phyloP scores from a whole-genome alignment of 2,888 invertebrate species.

The Agonopterix heracliana region DNA sequence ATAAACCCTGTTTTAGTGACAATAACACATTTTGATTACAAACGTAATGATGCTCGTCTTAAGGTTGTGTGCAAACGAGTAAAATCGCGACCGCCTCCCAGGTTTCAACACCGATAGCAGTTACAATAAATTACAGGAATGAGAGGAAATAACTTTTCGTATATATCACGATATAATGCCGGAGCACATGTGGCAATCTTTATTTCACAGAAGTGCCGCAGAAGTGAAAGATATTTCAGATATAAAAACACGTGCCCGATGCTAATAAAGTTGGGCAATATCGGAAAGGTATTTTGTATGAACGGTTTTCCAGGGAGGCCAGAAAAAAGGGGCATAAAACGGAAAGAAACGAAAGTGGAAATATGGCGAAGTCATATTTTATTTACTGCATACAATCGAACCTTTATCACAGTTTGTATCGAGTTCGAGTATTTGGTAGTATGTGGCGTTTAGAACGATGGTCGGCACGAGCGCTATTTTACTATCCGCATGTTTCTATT shows the following conservation, averaged over 20 bases:
- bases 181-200: conserved; percentile 56
- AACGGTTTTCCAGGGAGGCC: conserved; percentile 64
- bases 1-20: conserved; percentile 8
- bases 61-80: conserved; percentile 30
- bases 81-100: conserved; percentile 30
- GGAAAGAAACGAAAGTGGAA: conserved; percentile 70
- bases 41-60: conserved; percentile 27
- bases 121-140: conserved; percentile 45
- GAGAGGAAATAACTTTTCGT: conserved; percentile 46
- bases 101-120: conserved; percentile 32
- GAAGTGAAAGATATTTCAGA: conserved; percentile 65
- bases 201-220: conserved; percentile 53
- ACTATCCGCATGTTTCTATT: conserved; percentile 40
- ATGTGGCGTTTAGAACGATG: conserved; percentile 51
- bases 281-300: conserved; percentile 72
- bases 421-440: conserved; percentile 59
- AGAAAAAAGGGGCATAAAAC: conserved; percentile 69
- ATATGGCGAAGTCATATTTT: conserved; percentile 74
- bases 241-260: conserved; percentile 70
- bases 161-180: conserved; percentile 51
- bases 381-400: conserved; percentile 75
- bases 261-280: conserved; percentile 73
- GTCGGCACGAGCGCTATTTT: conserved; percentile 33
- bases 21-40: conserved; percentile 18
- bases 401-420: conserved; percentile 72